Conservation (phyloP, 2,113 vertebrate species). For the Hippocampus mohnikei region DNA sequence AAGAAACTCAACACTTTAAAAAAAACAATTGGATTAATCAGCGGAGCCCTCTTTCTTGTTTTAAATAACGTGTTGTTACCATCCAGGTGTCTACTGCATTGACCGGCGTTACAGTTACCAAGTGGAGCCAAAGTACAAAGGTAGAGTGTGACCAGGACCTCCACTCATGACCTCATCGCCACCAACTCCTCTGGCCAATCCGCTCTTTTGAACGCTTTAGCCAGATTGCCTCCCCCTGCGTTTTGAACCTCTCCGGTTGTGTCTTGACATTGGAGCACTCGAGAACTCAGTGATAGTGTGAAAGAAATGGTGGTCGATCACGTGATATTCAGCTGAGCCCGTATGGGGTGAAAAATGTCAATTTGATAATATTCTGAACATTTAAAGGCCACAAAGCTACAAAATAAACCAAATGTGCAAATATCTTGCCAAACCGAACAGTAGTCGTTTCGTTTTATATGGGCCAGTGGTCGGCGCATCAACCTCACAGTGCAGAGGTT, state of each 20-base stretch:
- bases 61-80: background rate
- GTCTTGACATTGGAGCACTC: background rate
- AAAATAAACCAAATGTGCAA: no score
- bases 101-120: constrained; percentile 87
- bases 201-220: background rate
- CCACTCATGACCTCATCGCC: constrained; percentile 8
- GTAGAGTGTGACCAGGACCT: constrained; percentile 69
- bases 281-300: background rate
- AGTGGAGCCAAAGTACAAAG: constrained; percentile 87
- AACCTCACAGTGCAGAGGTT: no score
- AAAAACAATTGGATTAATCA: background rate
- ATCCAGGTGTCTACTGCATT: constrained; percentile 81
- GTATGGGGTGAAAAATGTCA: no score
- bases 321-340: no score
- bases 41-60: background rate
- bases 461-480: no score
- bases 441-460: no score
- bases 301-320: no score
- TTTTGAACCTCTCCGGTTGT: constrained; percentile 6
- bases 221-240: constrained; percentile 6
- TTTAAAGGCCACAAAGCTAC: no score
- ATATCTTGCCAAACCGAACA: no score
- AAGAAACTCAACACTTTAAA: background rate
- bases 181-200: constrained; percentile 9
- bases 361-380: no score